phyloP scores from a whole-genome alignment of 2,888 invertebrate genomes.

The Cyaniris semiargus region DNA sequence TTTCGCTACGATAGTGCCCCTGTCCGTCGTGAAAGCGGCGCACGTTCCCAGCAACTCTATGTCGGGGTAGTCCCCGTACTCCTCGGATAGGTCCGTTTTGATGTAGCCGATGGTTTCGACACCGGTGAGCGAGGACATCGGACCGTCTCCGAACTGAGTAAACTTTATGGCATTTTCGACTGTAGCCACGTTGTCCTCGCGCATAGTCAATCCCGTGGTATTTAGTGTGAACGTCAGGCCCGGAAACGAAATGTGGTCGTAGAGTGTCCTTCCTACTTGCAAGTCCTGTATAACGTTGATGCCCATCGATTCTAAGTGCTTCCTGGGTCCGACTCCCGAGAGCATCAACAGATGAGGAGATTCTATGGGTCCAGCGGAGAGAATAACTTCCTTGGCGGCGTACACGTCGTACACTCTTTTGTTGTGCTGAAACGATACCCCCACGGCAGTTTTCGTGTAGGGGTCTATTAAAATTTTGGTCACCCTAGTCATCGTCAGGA shows the following conservation, averaged over 20 bases:
- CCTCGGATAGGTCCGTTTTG: constrained; percentile 79
- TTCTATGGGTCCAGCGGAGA: constrained; percentile 88
- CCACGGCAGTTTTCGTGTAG: constrained; percentile 67
- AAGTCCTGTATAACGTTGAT: constrained; percentile 83
- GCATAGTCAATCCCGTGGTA: constrained; percentile 58
- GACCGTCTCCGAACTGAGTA: constrained; percentile 71
- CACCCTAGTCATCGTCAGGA: constrained; percentile 77
- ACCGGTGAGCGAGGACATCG: constrained; percentile 76
- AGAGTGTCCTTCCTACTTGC: constrained; percentile 84
- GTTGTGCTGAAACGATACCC: constrained; percentile 62
- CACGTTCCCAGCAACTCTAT: constrained; percentile 83
- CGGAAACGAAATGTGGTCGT: constrained; percentile 84
- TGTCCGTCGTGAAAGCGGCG: constrained; percentile 79
- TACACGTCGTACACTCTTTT: constrained; percentile 68
- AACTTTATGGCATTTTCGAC: constrained; percentile 60
- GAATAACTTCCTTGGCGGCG: constrained; percentile 78
- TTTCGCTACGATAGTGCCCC: constrained; percentile 67
- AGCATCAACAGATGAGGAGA: constrained; percentile 88
- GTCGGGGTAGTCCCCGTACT: constrained; percentile 80
- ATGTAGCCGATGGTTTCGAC: constrained; percentile 81
- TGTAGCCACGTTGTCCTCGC: constrained; percentile 55
- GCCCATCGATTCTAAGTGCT: constrained; percentile 78
- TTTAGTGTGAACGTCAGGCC: constrained; percentile 79
- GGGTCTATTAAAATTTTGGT: constrained; percentile 81
- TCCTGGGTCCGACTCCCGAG: constrained; percentile 83